These are phyloP conservation scores for Spheniscus mendiculus DNA, from an alignment of 2,113 vertebrate species.

Conservation along the genomic window DNA sequence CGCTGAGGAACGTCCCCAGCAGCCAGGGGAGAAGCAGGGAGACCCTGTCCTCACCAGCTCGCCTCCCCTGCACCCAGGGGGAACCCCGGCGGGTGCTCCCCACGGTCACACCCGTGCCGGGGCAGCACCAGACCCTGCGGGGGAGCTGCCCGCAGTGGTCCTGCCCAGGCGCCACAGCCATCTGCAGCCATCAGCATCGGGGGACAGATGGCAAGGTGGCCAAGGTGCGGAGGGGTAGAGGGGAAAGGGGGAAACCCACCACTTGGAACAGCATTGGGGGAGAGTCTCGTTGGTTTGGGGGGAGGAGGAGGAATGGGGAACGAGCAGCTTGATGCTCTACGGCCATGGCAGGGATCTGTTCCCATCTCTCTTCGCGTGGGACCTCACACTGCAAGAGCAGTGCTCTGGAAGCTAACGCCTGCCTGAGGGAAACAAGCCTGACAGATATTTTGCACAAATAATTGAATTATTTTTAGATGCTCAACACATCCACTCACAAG, in stretches of 20 bases:
- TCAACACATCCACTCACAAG: constrained; percentile 29
- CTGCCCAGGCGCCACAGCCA: neutral
- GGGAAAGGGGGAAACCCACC: neutral
- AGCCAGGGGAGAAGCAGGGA: neutral
- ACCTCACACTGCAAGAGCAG: neutral
- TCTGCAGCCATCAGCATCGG: accelerated
- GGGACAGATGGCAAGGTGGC: neutral
- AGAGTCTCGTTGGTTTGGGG: neutral
- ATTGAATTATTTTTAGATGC: constrained; percentile 59
- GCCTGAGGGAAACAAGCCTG: constrained; percentile 38
- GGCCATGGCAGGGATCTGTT: accelerated
- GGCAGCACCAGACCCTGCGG: neutral
- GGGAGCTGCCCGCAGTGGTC: neutral
- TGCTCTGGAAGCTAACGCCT: neutral
- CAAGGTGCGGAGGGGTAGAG: neutral
- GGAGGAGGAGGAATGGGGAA: neutral
- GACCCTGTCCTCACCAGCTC: neutral
- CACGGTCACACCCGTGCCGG: accelerated
- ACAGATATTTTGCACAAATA: constrained; percentile 46
- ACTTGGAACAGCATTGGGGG: neutral
- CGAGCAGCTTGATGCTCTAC: accelerated
- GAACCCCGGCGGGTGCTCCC: accelerated
- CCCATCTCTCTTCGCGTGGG: neutral
- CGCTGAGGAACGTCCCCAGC: neutral
- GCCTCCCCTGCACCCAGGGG: accelerated